Conservation (phyloP, 2,888 invertebrate species). For the Diachrysia chrysitis region DNA sequence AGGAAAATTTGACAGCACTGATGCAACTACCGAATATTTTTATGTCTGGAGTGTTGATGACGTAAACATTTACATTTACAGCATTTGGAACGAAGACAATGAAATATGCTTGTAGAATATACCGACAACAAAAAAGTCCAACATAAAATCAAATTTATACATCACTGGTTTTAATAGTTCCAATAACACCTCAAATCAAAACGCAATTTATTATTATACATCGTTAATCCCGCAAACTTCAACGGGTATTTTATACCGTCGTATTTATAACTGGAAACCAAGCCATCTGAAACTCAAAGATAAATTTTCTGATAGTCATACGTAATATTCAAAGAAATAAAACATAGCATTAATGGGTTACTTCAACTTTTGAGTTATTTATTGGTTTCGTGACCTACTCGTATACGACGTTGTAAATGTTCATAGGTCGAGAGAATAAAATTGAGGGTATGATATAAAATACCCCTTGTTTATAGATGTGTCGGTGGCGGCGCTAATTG, state of each 20-base stretch:
- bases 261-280: neutral
- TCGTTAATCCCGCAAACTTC: neutral
- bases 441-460: conserved; percentile 14
- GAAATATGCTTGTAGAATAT: too few relatives aligned
- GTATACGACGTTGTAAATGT: conserved; percentile 24
- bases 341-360: conserved; percentile 22
- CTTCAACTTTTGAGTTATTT: conserved; percentile 44
- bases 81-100: too few relatives aligned
- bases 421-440: conserved; percentile 24
- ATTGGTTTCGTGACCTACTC: conserved; percentile 37
- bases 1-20: neutral
- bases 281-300: conserved; percentile 5
- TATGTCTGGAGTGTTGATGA: too few relatives aligned
- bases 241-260: neutral
- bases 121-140: too few relatives aligned
- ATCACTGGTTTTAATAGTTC: neutral
- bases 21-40: neutral
- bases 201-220: neutral
- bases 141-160: neutral
- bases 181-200: neutral
- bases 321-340: conserved; percentile 26
- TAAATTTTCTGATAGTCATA: conserved; percentile 34
- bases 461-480: conserved; percentile 25
- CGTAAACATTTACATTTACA: too few relatives aligned
- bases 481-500: conserved; percentile 30